Evolutionary conservation across 2,888 invertebrate species (phyloP), one percentile per base, ranked within the genome.

Genomic region (Cerastoderma edule): DNA sequence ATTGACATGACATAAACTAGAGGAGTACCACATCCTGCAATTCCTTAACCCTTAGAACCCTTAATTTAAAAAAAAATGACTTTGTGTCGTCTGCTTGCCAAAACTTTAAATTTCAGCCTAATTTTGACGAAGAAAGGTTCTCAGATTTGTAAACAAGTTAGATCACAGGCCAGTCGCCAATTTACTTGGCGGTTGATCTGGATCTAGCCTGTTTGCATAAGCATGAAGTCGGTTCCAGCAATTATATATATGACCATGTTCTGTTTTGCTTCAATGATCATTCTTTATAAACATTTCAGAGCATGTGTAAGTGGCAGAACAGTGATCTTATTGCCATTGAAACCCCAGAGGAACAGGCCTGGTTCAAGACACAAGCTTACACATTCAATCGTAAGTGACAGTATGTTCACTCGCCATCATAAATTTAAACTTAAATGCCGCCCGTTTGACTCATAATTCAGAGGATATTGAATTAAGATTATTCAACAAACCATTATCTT

Each of bases 261-360:
- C n/a, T n/a, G n/a, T n/a, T n/a, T n/a, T n/a, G n/a, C n/a, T n/a
- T n/a, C n/a, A 39, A 39, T 39, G 39, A 16, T 39, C 39, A 13
- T 39, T 8, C 39, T 39, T 39, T 39, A 8, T 10, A 39, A 39
- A 39, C 24, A 8, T 53, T 53, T 13, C 65, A 74, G 74, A n/a
- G 48, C 0, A 50, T 50, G 50, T 50, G 50, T 22, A 50, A 50
- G 22, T 16, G 10, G 50, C 50, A 50, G 16, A n/a, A n/a, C 22
- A n/a, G 13, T 22, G 50, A 50, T 50, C 50, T 50, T 13, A 50
- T 50, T 16, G 50, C 22, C 50, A 50, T 50, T 6, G 50, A 50
- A n/a, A 50, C 50, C 22, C 50, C 10, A 10, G 50, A 10, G 10
- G 50, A 50, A 50, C 50, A 50, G 22, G 50, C 10, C 10, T 50